phyloP scores from a whole-genome alignment of 2,797 vertebrate genomes.

The Tauraco hartlaubi region DNA sequence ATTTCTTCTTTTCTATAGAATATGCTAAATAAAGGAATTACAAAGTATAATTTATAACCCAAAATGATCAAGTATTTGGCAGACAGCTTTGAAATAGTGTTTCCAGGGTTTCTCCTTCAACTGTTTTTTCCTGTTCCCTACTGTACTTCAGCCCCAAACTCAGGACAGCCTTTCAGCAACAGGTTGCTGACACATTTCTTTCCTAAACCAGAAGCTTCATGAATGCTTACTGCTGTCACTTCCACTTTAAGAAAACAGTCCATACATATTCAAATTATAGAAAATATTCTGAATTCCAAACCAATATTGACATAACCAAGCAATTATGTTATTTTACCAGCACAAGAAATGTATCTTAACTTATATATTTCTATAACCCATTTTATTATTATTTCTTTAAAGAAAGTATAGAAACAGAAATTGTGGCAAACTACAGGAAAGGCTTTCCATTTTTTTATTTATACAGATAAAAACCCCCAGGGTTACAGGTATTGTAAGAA shows the following conservation, averaged over 20 bases:
- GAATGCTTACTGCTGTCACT: neutral
- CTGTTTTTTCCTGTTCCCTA: neutral
- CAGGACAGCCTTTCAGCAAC: neutral
- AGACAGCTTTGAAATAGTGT: neutral
- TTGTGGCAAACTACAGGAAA: neutral
- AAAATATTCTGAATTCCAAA: neutral
- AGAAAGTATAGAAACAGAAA: neutral
- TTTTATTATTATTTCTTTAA: neutral
- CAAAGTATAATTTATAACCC: neutral
- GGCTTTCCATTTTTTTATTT: neutral
- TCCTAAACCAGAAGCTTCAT: neutral
- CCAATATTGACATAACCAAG: neutral
- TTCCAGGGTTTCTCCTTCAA: neutral
- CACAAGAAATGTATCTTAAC: neutral
- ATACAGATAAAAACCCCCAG: neutral
- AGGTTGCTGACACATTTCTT: neutral
- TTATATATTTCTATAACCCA: neutral
- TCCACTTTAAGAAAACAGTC: neutral
- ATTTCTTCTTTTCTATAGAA: neutral
- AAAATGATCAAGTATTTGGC: neutral
- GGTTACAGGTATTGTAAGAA: neutral
- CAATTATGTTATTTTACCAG: neutral
- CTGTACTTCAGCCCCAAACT: neutral
- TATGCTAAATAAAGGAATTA: neutral
- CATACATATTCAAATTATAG: neutral